Evolutionary conservation across 2,888 invertebrate species (phyloP).

Genomic region (Amblyteles armatorius): DNA sequence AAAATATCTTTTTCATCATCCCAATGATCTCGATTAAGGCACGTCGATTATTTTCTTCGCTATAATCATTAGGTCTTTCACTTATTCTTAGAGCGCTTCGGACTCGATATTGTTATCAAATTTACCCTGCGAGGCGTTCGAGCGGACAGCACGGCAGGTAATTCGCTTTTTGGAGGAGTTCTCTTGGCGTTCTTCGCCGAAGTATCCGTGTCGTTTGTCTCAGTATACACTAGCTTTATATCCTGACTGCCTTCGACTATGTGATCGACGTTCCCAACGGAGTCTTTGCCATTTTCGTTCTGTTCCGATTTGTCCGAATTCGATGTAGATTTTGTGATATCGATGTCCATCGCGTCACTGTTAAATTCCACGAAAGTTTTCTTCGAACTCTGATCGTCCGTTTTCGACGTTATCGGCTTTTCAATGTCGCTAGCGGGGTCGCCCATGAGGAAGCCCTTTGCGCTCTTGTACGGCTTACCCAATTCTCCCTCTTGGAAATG

Average conservation of each 20-base stretch:
- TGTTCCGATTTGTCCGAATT: neutral
- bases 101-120: slow-evolving; percentile 92
- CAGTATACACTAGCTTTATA: slow-evolving; percentile 87
- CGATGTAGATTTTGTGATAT: slow-evolving; percentile 70
- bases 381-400: neutral
- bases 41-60: slow-evolving; percentile 18
- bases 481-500: slow-evolving; percentile 91
- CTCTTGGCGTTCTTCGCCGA: slow-evolving; percentile 73
- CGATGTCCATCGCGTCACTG: slow-evolving; percentile 81
- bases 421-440: slow-evolving; percentile 9
- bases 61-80: slow-evolving; percentile 22
- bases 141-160: slow-evolving; percentile 75
- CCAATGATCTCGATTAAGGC: neutral
- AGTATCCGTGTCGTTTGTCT: slow-evolving; percentile 80
- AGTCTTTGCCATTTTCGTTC: slow-evolving; percentile 47
- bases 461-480: slow-evolving; percentile 86
- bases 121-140: slow-evolving; percentile 90
- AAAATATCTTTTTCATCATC: slow-evolving; percentile 47
- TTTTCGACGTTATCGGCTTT: slow-evolving; percentile 14
- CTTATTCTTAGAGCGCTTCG: slow-evolving; percentile 88
- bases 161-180: slow-evolving; percentile 74
- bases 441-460: slow-evolving; percentile 77
- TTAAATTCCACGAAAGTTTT: slow-evolving; percentile 74
- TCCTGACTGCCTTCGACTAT: slow-evolving; percentile 86
- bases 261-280: slow-evolving; percentile 37